Evolutionary conservation across 2,888 invertebrate species (phyloP), one percentile per base, ranked within the genome.

Genomic region (Volucella inanis): DNA sequence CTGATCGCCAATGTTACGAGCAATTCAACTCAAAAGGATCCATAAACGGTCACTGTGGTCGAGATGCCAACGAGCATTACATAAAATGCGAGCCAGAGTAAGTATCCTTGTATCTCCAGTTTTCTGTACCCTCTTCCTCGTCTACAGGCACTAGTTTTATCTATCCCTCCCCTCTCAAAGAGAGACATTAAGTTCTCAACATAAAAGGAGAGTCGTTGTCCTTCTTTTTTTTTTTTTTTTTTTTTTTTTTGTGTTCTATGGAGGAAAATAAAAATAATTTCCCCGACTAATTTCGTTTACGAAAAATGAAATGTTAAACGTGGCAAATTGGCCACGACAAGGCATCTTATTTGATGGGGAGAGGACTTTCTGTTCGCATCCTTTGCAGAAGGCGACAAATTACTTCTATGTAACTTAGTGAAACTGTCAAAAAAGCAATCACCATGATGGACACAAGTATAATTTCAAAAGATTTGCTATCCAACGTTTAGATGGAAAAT

Each of bases 11-110:
- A 89, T 99, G 99, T 93, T 99, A 96, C 92, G 97, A 98, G 87
- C 96, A 98, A 92, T 98, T 98, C 93, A 99, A 99, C 92, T 96
- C 97, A 0, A 97, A 98, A 90, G 99, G 99, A 11, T 96, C 97
- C 61, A 96, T 97, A 88, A 98, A 97, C 88, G 99, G 99, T 0
- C 98, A 99, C 92, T 99, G 99, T 91, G 99, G 99, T 54, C 95
- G 95, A 87, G 96, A 97, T 89, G 91, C 92, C 87, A 93, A 93
- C 81, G 96, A 96, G 61, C 95, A 95, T 89, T 97, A 95, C 91
- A 93, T 97, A 89, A 98, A 98, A 92, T 98, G 98, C 92, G 95
- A 96, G 79, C 93, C 94, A 89, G 95, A 96, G 97, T 97, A 92
- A 95, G 97, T 94, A 72, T 45, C 47, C 49, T 14, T 11, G 12